Evolutionary conservation across 2,797 vertebrate species (phyloP).

Genomic region (Lacerta agilis): DNA sequence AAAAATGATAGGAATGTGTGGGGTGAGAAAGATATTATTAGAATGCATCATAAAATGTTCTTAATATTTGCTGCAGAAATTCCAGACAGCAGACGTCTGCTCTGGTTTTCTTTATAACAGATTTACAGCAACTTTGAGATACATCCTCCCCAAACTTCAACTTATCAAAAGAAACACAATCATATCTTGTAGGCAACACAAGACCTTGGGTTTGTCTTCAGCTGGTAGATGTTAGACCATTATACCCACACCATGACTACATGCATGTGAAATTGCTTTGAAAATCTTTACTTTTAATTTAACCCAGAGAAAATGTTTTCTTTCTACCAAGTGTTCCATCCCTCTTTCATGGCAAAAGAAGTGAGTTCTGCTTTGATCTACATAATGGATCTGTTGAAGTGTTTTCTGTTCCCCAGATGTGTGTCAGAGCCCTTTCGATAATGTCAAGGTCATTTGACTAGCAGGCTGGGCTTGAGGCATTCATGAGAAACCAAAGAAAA

Average conservation of each 20-base stretch:
- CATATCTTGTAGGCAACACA: conserved; percentile 2
- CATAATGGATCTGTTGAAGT: conserved; percentile 28
- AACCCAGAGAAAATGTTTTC: conserved; percentile 23
- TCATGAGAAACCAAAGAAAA: not conserved
- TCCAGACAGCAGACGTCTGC: not conserved
- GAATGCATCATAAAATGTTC: not conserved
- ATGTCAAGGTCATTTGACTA: conserved; percentile 23
- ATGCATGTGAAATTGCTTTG: conserved; percentile 17
- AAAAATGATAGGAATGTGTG: not conserved
- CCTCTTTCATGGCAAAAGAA: conserved; percentile 21
- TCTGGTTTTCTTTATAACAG: not conserved
- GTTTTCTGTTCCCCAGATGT: conserved; percentile 22
- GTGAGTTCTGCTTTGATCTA: conserved; percentile 25
- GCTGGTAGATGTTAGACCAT: conserved; percentile 3
- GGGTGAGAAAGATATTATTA: not conserved
- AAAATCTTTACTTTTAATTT: conserved; percentile 36
- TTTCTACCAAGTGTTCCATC: conserved; percentile 20
- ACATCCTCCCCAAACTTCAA: not conserved
- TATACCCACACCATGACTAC: conserved; percentile 17
- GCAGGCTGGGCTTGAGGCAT: not conserved
- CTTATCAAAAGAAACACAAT: conserved; percentile 21
- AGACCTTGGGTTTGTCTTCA: conserved; percentile 23
- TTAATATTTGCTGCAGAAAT: conserved; percentile 9
- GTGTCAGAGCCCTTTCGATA: conserved; percentile 9
- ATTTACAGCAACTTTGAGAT: conserved; percentile 2